Percentiles rank a stretch among this genome's conserved stretches.
phyloP scores from a whole-genome alignment of 2,888 invertebrate species.

The Lamellibrachia satsuma region DNA sequence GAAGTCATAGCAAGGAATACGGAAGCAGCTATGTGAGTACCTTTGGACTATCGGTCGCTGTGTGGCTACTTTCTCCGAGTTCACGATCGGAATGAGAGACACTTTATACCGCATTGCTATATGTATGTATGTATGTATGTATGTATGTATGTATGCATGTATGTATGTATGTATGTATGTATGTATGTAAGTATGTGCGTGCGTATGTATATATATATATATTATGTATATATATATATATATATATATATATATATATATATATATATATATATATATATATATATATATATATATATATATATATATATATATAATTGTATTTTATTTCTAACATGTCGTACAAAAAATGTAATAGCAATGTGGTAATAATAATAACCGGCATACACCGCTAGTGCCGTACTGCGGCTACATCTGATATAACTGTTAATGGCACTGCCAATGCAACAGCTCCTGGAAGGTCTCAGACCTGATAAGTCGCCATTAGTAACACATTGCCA shows the following conservation, averaged over 20 bases:
- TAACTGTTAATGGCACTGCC: neutral
- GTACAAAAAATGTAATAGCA: too few relatives aligned
- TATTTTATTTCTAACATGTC: too few relatives aligned
- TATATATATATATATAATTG: too few relatives aligned
- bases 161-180: neutral
- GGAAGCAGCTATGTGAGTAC: neutral
- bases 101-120: too few relatives aligned
- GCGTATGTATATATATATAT: neutral
- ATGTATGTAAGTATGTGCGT: neutral
- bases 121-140: neutral
- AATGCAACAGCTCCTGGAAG: neutral
- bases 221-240: too few relatives aligned
- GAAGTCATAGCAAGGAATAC: neutral
- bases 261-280: too few relatives aligned
- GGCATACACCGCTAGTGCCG: too few relatives aligned
- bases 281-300: too few relatives aligned
- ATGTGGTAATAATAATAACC: too few relatives aligned
- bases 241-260: too few relatives aligned
- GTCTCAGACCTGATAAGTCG: neutral
- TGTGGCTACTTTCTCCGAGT: neutral
- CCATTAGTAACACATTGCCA: neutral
- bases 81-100: too few relatives aligned
- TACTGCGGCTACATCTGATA: neutral
- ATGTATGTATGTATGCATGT: neutral
- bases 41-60: neutral